These are phyloP conservation scores for Lordiphosa clarofinis DNA, from an alignment of 1,140 invertebrate genomes.

Conservation along the genomic window DNA sequence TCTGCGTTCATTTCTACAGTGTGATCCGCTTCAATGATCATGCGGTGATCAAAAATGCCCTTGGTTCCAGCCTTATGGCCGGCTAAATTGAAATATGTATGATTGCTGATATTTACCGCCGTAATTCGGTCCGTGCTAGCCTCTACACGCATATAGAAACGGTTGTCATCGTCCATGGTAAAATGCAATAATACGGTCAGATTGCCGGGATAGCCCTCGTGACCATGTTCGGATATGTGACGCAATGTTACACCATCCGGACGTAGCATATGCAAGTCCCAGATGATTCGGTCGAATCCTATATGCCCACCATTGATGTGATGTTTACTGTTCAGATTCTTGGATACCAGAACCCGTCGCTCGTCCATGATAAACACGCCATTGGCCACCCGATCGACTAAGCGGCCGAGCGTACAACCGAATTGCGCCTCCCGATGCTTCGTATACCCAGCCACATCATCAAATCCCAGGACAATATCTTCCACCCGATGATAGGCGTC, in stretches of 20 bases:
- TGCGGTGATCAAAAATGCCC: slow-evolving; percentile 86
- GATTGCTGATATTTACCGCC: slow-evolving; percentile 93
- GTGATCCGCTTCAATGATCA: slow-evolving; percentile 86
- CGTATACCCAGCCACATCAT: slow-evolving; percentile 83
- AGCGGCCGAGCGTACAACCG: slow-evolving; percentile 91
- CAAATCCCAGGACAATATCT: slow-evolving; percentile 89
- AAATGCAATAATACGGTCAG: slow-evolving; percentile 85
- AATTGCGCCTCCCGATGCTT: slow-evolving; percentile 85
- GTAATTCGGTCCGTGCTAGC: slow-evolving; percentile 88
- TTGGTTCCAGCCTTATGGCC: slow-evolving; percentile 83
- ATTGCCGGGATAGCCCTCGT: slow-evolving; percentile 93
- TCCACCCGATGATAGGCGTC: slow-evolving; percentile 84
- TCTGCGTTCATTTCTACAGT: slow-evolving; percentile 86
- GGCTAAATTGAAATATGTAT: slow-evolving; percentile 95
- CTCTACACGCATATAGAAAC: slow-evolving; percentile 86
- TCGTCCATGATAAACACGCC: slow-evolving; percentile 86
- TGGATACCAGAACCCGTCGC: slow-evolving; percentile 84
- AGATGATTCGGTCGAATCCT: slow-evolving; percentile 91
- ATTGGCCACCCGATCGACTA: slow-evolving; percentile 90
- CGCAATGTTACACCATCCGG: slow-evolving; percentile 81
- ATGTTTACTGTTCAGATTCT: slow-evolving; percentile 86
- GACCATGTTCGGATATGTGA: slow-evolving; percentile 87
- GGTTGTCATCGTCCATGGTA: slow-evolving; percentile 86
- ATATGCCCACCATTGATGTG: slow-evolving; percentile 91
- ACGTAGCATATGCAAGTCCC: slow-evolving; percentile 76